A percentile compares a stretch with the other conserved stretches of the same genome.
These are phyloP conservation scores for Synaphobranchus kaupii DNA, from an alignment of 2,797 vertebrate species.

Conservation along the genomic window DNA sequence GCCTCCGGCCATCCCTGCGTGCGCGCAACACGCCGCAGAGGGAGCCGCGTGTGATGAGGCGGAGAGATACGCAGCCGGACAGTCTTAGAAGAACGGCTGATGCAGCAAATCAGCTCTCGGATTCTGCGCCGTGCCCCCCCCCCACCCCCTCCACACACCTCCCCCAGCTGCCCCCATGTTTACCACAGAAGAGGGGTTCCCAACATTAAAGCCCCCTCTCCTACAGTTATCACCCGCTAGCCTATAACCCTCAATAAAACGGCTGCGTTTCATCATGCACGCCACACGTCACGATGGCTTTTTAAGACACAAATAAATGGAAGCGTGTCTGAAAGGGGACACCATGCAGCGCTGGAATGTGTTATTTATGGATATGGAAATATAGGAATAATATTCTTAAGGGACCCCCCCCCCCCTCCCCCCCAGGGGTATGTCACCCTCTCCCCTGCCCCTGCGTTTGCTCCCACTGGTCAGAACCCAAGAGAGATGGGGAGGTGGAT, in stretches of 20 bases:
- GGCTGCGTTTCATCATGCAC: background rate
- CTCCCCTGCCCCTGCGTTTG: background rate
- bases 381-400: background rate
- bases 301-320: background rate
- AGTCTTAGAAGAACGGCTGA: slow-evolving; percentile 2
- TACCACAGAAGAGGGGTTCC: background rate
- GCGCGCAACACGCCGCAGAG: background rate
- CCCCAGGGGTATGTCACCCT: background rate
- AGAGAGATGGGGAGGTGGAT: background rate
- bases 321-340: background rate
- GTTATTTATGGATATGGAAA: background rate
- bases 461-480: background rate
- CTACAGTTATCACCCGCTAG: background rate
- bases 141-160: background rate
- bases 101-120: background rate
- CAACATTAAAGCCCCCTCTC: background rate
- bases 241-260: background rate
- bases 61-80: background rate
- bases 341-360: background rate
- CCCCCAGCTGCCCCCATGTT: background rate
- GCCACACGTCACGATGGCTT: background rate
- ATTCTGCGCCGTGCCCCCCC: background rate
- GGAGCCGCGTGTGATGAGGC: background rate
- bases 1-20: background rate
- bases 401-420: background rate